These are phyloP conservation scores for Myotis pilosus DNA, from an alignment of 2,797 vertebrate species.

Conservation along the genomic window DNA sequence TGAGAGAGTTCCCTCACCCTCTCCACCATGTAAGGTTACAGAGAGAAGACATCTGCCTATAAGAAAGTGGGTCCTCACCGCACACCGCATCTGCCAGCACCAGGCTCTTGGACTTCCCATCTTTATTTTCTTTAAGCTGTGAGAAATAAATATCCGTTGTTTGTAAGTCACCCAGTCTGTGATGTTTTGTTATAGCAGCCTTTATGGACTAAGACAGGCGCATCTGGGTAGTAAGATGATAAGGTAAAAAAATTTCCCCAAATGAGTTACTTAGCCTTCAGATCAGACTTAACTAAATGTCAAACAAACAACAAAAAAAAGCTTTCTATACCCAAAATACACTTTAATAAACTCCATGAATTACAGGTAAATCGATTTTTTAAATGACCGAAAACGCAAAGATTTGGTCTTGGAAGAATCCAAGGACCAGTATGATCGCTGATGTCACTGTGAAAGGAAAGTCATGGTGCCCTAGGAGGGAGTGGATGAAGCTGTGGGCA, in stretches of 20 bases:
- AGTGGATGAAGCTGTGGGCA: not conserved
- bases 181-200: not conserved
- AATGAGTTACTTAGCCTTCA: not conserved
- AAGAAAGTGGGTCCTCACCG: not conserved
- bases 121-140: not conserved
- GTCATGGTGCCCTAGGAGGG: not conserved
- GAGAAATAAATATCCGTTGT: not conserved
- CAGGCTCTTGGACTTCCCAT: not conserved
- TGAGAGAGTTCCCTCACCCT: accelerated
- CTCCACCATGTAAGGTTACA: accelerated
- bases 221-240: not conserved
- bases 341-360: not conserved
- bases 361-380: not conserved
- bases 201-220: not conserved
- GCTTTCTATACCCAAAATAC: not conserved
- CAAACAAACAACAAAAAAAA: not conserved
- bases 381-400: not conserved
- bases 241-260: not conserved
- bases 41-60: not conserved
- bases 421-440: not conserved
- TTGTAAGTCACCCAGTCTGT: not conserved
- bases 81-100: not conserved
- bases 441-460: not conserved
- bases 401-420: not conserved
- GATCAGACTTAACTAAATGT: not conserved